Evolutionary conservation across 2,113 vertebrate genomes (phyloP), one percentile per base, ranked within the genome.

Genomic region (Hippoglossus stenolepis): DNA sequence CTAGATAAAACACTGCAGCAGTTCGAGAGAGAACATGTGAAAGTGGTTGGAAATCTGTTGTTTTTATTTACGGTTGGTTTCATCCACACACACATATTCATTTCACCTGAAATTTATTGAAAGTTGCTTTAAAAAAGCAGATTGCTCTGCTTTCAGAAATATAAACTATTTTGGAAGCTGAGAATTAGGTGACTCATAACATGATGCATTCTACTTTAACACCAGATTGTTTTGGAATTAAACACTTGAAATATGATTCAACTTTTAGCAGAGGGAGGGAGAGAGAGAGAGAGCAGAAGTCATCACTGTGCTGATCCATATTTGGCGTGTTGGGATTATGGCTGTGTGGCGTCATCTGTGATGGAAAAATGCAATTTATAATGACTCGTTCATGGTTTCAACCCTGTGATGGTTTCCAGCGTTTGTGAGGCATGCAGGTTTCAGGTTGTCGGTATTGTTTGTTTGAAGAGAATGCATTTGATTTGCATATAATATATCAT

Each of bases 161-260:
- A 31, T 31, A 7, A 61, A 66, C 20, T 60, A 21, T 51, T 49
- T 49, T 63, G 47, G 70, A 31, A 80, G n/a, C 51, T 0, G 24
- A 63, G 73, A 79, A 83, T 80, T 82, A 71, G 35, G 69, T 89
- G 74, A 87, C 60, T 85, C 82, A 85, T 21, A 69, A 28, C 43
- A 51, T 75, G 66, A 75, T 81, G 49, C 31, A 5, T 62, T 83
- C 53, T 53, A 73, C 73, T 15, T 47, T 31, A 64, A 47, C 0
- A 59, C 24, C 62, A 38, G 63, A 10, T 47, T 47, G 12, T 47
- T 47, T 13, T 13, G 12, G 51, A 65, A 66, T 68, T 70, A 83
- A 14, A 47, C 56, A 59, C 61, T 69, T 60, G 65, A 84, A 70
- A 82, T 78, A 62, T 73, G 65, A 73, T 69, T 78, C 59, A 76